phyloP scores from a whole-genome alignment of 2,797 vertebrate genomes.

The Megaceryle alcyon region DNA sequence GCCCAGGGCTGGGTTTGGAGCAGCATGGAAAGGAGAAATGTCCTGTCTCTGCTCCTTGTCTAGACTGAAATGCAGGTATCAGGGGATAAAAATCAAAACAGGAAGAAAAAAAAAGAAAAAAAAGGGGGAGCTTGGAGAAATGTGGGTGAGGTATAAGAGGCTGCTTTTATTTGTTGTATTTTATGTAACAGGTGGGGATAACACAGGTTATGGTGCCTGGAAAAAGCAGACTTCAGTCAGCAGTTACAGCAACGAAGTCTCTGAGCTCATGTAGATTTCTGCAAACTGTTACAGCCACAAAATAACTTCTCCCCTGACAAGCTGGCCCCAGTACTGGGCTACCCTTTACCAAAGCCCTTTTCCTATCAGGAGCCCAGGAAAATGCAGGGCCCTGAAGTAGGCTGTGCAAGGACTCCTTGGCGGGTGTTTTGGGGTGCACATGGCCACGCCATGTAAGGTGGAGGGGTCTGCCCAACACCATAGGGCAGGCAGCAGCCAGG shows the following conservation, averaged over 20 bases:
- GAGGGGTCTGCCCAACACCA: neutral
- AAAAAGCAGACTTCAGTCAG: neutral
- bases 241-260: neutral
- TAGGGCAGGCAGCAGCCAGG: accelerated
- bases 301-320: neutral
- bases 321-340: neutral
- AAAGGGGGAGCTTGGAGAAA: neutral
- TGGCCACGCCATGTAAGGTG: accelerated
- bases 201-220: neutral
- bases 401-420: accelerated
- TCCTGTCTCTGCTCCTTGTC: neutral
- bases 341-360: neutral
- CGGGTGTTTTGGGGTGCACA: accelerated
- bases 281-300: neutral
- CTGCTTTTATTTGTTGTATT: neutral
- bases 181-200: neutral
- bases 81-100: neutral
- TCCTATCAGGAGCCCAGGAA: accelerated
- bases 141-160: neutral
- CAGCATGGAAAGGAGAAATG: accelerated
- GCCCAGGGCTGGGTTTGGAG: neutral
- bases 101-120: neutral
- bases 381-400: accelerated
- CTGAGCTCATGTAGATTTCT: neutral
- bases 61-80: neutral